Evolutionary conservation across 2,113 vertebrate genomes (phyloP), one percentile per base, ranked within the genome.

Genomic region (Sciurus niger): DNA sequence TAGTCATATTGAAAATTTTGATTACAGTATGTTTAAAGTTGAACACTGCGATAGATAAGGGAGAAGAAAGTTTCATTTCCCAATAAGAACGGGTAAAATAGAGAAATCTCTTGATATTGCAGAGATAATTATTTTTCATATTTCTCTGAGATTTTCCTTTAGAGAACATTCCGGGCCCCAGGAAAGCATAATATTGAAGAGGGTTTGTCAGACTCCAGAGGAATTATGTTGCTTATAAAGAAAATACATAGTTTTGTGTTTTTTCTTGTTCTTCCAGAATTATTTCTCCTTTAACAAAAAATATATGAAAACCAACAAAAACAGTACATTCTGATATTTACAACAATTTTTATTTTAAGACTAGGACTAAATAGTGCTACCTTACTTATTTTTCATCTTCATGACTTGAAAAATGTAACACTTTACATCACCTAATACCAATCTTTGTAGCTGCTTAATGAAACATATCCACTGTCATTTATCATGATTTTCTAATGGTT

Each of bases 401-500:
- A 60, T 86, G 34, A 67, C 6, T 67, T 76, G 22, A 65, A 43
- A 97, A 82, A 79, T 30, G 2, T 53, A 68, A 10, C n/a, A 73
- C 22, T 77, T 95, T 97, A 83, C 43, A 70, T 34, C 12, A 51
- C 24, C 32, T 74, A 60, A 40, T 90, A 80, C 30, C 65, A 95
- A 12, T 92, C 17, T 48, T 70, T 84, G 51, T 11, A 89, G 70
- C 10, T 92, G 60, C 25, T 67, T 91, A 95, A 88, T 94, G 78
- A 90, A 91, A 95, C 30, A 72, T n/a, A 58, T 12, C 30, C 43
- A 86, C 37, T 46, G 1, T 48, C 43, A 72, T 92, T 85, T 86
- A 20, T 93, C n/a, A 80, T 96, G 60, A 86, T 76, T 93, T 96
- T 78, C 53, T 89, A 90, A 85, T n/a, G 8, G 40, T n/a, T 94